Evolutionary conservation across 1,140 invertebrate genomes (phyloP).

Genomic region (Hyphantria cunea): DNA sequence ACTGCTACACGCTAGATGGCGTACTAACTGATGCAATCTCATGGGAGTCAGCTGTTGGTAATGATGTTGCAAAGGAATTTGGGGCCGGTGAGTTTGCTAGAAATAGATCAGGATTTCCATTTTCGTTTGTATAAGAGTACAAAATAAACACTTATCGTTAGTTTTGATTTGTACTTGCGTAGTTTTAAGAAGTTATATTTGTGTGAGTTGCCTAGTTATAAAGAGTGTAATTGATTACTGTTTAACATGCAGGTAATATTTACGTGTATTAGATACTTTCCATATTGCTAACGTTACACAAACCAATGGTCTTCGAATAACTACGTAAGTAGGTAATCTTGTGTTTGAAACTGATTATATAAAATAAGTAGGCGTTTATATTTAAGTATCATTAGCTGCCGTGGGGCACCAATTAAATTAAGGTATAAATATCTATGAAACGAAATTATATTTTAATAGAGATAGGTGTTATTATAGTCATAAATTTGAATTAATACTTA

Average conservation of each 20-base stretch:
- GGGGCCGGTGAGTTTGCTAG: conserved; percentile 1
- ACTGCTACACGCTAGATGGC: conserved; percentile 43
- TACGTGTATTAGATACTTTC: background rate
- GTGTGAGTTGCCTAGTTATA: background rate
- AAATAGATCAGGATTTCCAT: conserved; percentile 10
- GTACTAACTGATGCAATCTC: conserved; percentile 20
- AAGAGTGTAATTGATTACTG: background rate
- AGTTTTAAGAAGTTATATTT: background rate
- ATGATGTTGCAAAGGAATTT: conserved; percentile 23
- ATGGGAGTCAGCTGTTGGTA: conserved; percentile 41
- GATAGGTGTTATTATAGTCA: no score
- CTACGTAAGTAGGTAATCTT: no score
- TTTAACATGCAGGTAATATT: background rate
- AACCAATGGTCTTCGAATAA: no score
- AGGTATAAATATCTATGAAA: no score
- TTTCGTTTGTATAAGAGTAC: background rate
- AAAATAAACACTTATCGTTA: background rate
- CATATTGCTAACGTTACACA: no score
- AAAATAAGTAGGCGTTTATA: no score
- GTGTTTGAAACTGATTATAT: no score
- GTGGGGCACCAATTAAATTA: no score
- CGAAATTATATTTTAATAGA: no score
- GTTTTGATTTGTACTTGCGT: background rate
- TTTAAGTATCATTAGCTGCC: no score
- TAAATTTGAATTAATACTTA: no score